A percentile compares a stretch with the other conserved stretches of the same genome.
phyloP scores from a whole-genome alignment of 2,113 vertebrate species.

The Xiphorhynchus elegans region DNA sequence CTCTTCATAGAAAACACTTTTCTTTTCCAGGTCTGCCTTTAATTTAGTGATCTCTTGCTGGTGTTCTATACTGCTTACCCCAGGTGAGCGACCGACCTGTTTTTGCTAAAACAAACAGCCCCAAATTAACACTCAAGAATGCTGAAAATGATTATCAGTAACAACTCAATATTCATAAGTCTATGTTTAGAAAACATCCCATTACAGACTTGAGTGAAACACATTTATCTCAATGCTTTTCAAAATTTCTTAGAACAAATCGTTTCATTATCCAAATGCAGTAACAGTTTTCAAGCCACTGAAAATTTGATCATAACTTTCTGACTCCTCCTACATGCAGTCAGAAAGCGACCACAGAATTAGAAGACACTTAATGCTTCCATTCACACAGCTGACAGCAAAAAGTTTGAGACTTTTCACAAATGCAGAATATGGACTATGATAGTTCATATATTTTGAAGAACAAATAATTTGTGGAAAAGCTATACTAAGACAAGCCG shows the following conservation, averaged over 20 bases:
- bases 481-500: neutral
- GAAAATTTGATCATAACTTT: neutral
- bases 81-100: conserved; percentile 84
- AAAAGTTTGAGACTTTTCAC: neutral
- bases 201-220: neutral
- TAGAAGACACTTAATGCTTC: neutral
- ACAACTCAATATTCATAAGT: neutral
- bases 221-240: neutral
- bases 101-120: conserved; percentile 79
- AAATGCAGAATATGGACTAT: neutral
- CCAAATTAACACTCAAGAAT: conserved; percentile 29
- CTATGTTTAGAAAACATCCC: neutral
- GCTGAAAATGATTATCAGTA: neutral
- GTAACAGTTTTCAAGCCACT: neutral
- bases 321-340: neutral
- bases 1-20: conserved; percentile 89
- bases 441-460: neutral
- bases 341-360: neutral
- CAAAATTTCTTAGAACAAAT: neutral
- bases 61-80: conserved; percentile 83
- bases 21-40: conserved; percentile 93
- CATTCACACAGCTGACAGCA: neutral
- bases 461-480: neutral
- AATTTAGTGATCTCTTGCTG: conserved; percentile 91
- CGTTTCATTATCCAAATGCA: neutral